Evolutionary conservation across 1,140 invertebrate genomes (phyloP), one percentile per base, ranked within the genome.

Genomic region (Neotoxoptera formosana): DNA sequence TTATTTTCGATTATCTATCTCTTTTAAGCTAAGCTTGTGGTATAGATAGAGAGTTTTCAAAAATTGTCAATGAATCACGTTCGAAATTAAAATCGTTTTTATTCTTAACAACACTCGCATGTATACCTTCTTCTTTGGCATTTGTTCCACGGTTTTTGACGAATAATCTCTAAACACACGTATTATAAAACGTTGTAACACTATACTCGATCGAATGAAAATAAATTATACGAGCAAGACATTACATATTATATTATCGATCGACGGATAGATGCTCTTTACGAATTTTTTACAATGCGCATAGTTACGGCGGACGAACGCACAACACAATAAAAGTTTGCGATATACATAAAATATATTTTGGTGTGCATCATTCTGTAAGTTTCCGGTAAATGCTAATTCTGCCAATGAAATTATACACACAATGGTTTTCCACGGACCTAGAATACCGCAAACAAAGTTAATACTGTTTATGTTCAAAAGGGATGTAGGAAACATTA

Each of bases 381-480:
- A 25, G 83, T 84, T 41, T 84, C 41, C 41, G 21, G 36, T 84
- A 84, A 84, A 84, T 84, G 83, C 36, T 84, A 84, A 84, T 84
- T 84, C 41, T 41, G 25, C 23, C 21, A 45, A 25, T 41, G 81
- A 36, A 23, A 84, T 84, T 41, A 36, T 84, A 45, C 23, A 84
- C 41, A 84, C 36, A 84, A 45, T 84, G 20, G 36, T 41, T 25
- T 84, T 84, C 21, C 23, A 6, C 2, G 9, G 21, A 84, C 41
- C 20, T 36, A 81, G 56, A 2, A 45, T 25, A 84, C 36, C 36
- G n/a, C 2, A n/a, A n/a, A 41, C 36, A 2, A 83, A 83, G 34
- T 83, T 36, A 83, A 83, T 83, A 83, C 34, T 36, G 34, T 34
- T 36, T 83, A 83, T 83, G 76, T 83, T 83, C 8, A 2, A 36